These are phyloP conservation scores for Ficedula albicollis DNA, from an alignment of 2,797 vertebrate species.

Conservation along the genomic window DNA sequence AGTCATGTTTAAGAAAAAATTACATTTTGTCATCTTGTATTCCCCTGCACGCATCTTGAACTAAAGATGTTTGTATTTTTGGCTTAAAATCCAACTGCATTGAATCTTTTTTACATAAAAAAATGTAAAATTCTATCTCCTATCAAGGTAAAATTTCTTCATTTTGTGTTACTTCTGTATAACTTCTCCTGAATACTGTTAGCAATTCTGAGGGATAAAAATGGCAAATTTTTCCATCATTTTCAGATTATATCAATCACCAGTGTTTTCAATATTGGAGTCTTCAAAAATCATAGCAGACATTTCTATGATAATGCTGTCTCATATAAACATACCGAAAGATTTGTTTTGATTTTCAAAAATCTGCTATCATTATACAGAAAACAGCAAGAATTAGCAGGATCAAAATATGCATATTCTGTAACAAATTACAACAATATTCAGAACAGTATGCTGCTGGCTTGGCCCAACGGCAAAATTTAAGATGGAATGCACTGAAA, in stretches of 20 bases:
- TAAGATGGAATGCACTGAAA: background rate
- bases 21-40: background rate
- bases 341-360: background rate
- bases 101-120: background rate
- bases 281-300: background rate
- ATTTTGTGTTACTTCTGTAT: background rate
- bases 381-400: background rate
- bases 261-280: background rate
- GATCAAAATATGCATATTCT: background rate
- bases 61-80: background rate
- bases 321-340: background rate
- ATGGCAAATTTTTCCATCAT: background rate
- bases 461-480: background rate
- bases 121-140: background rate
- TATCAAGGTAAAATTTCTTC: rapidly evolving
- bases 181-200: background rate
- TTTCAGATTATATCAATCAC: background rate
- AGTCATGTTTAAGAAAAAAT: background rate
- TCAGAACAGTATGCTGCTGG: background rate
- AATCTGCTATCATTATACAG: background rate
- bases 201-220: background rate
- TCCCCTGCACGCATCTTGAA: background rate
- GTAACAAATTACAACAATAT: background rate
- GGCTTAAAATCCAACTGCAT: background rate
- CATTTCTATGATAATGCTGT: background rate